These are phyloP conservation scores for Coregonus suidteri DNA, from an alignment of 2,797 vertebrate species.

Conservation along the genomic window DNA sequence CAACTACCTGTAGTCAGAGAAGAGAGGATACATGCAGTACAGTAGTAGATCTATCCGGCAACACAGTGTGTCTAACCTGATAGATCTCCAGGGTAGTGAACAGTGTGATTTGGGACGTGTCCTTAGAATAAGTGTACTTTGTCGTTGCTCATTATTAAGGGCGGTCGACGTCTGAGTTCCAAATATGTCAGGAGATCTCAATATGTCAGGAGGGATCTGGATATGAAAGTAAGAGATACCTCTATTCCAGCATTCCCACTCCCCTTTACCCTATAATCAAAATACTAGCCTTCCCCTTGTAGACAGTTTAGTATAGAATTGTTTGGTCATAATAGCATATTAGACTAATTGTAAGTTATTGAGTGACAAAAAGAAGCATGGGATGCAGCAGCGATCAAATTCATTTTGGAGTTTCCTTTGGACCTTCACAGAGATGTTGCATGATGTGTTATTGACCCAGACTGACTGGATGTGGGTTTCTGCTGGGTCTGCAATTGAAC, in stretches of 20 bases:
- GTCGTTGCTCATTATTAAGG: conserved; percentile 44
- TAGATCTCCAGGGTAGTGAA: neutral
- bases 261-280: neutral
- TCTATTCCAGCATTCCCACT: neutral
- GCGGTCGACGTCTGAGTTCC: conserved; percentile 11
- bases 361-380: neutral
- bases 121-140: conserved; percentile 22
- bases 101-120: conserved; percentile 22
- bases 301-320: conserved; percentile 9
- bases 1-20: neutral
- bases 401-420: neutral
- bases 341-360: neutral
- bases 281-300: neutral
- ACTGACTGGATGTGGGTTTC: neutral
- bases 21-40: neutral
- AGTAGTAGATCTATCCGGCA: neutral
- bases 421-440: neutral
- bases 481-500: neutral
- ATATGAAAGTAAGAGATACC: conserved; percentile 51
- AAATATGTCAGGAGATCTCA: neutral
- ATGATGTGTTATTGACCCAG: neutral
- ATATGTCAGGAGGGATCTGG: conserved; percentile 32
- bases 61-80: conserved; percentile 7
- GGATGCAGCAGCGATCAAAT: no score
- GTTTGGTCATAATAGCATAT: neutral